Conservation (phyloP, 2,797 vertebrate genomes). For the Parotocinclus haroldoi region DNA sequence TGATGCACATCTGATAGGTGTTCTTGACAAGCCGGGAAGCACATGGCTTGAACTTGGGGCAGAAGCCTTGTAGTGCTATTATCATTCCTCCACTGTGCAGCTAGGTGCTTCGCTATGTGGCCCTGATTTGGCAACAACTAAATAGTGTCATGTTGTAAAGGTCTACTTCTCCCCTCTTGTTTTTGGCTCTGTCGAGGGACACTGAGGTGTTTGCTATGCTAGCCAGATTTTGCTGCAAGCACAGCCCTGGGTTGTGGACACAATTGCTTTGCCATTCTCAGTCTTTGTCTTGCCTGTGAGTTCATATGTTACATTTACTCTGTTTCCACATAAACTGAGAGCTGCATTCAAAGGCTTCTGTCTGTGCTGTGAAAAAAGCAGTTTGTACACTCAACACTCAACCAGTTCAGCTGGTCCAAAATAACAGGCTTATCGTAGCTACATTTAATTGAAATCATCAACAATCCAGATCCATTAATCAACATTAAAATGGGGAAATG, state of each 20-base stretch:
- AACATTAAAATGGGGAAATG: slow-evolving; percentile 55
- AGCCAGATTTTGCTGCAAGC: slow-evolving; percentile 50
- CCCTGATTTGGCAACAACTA: slow-evolving; percentile 46
- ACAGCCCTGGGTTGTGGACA: slow-evolving; percentile 61
- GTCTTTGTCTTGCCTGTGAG: slow-evolving; percentile 61
- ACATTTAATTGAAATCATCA: slow-evolving; percentile 63
- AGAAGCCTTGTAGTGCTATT: slow-evolving; percentile 44
- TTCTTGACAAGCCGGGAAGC: slow-evolving; percentile 35
- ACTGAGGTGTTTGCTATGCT: slow-evolving; percentile 48
- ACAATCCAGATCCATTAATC: slow-evolving; percentile 55
- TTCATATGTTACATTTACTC: slow-evolving; percentile 75
- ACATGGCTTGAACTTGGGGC: slow-evolving; percentile 30
- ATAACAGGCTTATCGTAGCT: slow-evolving; percentile 54
- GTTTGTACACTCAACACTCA: slow-evolving; percentile 64
- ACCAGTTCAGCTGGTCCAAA: slow-evolving; percentile 63
- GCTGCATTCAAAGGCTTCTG: slow-evolving; percentile 62
- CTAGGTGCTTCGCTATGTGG: slow-evolving; percentile 25
- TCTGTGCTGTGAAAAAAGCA: slow-evolving; percentile 58
- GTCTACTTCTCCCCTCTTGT: slow-evolving; percentile 48
- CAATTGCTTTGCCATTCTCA: slow-evolving; percentile 63
- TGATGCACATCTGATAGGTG: slow-evolving; percentile 22
- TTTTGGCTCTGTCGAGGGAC: slow-evolving; percentile 49
- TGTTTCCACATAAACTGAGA: slow-evolving; percentile 63
- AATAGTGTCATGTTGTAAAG: slow-evolving; percentile 48
- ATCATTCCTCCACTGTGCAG: slow-evolving; percentile 36